These are phyloP conservation scores for Elachura formosa DNA, from an alignment of 2,113 vertebrate genomes.

Conservation along the genomic window DNA sequence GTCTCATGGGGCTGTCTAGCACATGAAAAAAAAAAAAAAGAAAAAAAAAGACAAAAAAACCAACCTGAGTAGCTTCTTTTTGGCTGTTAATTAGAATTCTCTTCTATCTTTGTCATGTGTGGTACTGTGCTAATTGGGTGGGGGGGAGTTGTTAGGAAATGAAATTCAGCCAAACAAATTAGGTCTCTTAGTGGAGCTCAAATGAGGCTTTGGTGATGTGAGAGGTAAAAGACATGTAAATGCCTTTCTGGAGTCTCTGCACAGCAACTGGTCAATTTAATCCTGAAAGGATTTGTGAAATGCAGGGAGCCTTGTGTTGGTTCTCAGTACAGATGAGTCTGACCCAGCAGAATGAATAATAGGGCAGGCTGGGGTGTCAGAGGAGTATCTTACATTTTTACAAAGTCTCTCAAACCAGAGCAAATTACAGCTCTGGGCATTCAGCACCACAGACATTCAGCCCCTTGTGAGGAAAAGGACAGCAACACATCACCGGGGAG, in stretches of 20 bases:
- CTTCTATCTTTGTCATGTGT: neutral
- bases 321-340: neutral
- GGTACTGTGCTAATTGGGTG: neutral
- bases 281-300: neutral
- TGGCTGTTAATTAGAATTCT: neutral
- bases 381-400: neutral
- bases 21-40: neutral
- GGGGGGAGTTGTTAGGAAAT: neutral
- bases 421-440: neutral
- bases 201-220: neutral
- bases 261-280: neutral
- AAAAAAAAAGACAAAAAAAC: neutral
- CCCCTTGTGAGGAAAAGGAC: neutral
- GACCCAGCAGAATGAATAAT: neutral
- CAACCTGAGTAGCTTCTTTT: neutral
- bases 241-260: neutral
- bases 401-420: neutral
- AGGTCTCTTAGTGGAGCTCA: neutral
- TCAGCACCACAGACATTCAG: neutral
- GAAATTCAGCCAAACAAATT: neutral
- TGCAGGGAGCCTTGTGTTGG: neutral
- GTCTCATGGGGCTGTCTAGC: neutral
- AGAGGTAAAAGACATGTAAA: neutral
- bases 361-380: neutral
- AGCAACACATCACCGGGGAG: neutral